A percentile compares a stretch with the other conserved stretches of the same genome.
phyloP scores from a whole-genome alignment of 2,797 vertebrate genomes.

The Synaphobranchus kaupii region DNA sequence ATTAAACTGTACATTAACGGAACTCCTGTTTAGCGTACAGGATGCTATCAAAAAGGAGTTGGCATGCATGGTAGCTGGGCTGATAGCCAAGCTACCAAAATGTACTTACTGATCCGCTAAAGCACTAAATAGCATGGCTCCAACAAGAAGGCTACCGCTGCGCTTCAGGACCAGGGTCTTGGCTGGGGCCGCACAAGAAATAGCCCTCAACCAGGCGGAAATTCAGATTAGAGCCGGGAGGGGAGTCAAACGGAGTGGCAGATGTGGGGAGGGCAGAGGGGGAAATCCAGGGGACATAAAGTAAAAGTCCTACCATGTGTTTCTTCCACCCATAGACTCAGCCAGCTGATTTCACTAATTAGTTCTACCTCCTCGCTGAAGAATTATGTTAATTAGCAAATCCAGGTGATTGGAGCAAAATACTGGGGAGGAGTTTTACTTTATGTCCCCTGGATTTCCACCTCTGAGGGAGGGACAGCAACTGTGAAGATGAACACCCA shows the following conservation, averaged over 20 bases:
- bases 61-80: background rate
- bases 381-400: no score
- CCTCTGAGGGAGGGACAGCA: conserved; percentile 65
- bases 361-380: no score
- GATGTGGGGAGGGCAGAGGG: conserved; percentile 65
- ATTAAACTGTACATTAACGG: no score
- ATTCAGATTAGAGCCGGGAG: conserved; percentile 40
- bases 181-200: conserved; percentile 41
- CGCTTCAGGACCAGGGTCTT: background rate
- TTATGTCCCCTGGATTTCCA: no score
- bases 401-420: no score
- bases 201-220: conserved; percentile 37
- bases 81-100: conserved; percentile 18
- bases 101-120: conserved; percentile 71
- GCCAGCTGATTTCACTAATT: no score
- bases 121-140: conserved; percentile 61
- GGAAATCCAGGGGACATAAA: no score
- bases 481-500: conserved; percentile 69
- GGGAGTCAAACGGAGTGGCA: conserved; percentile 49
- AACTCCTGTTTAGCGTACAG: no score
- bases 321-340: no score
- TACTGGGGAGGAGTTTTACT: no score
- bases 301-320: no score
- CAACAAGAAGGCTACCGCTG: conserved; percentile 50
- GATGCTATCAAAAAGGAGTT: no score